Evolutionary conservation across 2,888 invertebrate species (phyloP).

Genomic region (Oligia strigilis): DNA sequence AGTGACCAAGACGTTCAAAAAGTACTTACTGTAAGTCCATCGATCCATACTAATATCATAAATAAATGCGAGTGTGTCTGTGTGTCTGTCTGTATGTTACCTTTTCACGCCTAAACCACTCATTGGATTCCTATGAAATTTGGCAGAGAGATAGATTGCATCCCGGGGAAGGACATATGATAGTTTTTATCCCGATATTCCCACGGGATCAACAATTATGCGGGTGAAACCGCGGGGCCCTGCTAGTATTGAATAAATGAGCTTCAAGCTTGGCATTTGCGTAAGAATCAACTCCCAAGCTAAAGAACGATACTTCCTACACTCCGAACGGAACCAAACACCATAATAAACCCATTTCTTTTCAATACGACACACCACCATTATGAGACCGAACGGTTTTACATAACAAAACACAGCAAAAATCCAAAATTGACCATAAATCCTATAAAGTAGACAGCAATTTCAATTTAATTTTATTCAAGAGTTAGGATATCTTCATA

Average conservation of each 20-base stretch:
- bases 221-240: too few relatives aligned
- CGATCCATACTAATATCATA: too few relatives aligned
- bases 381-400: slow-evolving; percentile 39
- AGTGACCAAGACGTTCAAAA: not conserved
- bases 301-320: slow-evolving; percentile 54
- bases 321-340: slow-evolving; percentile 54
- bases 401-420: slow-evolving; percentile 65
- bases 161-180: too few relatives aligned
- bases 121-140: too few relatives aligned
- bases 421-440: slow-evolving; percentile 63
- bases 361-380: slow-evolving; percentile 47
- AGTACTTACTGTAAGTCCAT: not conserved
- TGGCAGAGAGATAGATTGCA: too few relatives aligned
- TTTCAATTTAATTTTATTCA: slow-evolving; percentile 67
- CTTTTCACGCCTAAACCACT: too few relatives aligned
- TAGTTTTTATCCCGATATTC: too few relatives aligned
- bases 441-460: slow-evolving; percentile 66
- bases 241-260: slow-evolving; percentile 7
- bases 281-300: slow-evolving; percentile 38
- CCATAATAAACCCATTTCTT: slow-evolving; percentile 58
- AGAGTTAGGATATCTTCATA: slow-evolving; percentile 65
- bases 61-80: too few relatives aligned
- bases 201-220: too few relatives aligned
- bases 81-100: too few relatives aligned
- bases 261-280: slow-evolving; percentile 29